These are phyloP conservation scores for Heliconius himera DNA, from an alignment of 1,140 invertebrate genomes.

Conservation along the genomic window DNA sequence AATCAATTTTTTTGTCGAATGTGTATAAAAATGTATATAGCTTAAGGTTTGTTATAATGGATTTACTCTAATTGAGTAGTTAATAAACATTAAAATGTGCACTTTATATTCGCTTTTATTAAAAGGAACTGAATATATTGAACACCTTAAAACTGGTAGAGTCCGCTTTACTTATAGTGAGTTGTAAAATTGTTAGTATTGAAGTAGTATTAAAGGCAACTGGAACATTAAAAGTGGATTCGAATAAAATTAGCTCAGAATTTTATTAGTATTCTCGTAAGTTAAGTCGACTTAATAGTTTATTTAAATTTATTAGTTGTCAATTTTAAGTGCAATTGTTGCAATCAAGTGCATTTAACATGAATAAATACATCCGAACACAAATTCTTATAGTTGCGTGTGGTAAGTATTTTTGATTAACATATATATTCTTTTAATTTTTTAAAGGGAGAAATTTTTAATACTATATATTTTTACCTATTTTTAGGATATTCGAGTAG, in stretches of 20 bases:
- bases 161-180: not conserved
- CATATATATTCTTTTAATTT: not conserved
- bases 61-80: not conserved
- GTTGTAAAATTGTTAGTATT: not conserved
- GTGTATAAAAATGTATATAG: not conserved
- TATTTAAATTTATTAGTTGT: not conserved
- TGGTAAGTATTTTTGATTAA: not conserved
- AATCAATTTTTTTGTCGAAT: not conserved
- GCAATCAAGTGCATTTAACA: too few species aligned
- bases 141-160: not conserved
- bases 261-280: not conserved
- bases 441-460: not conserved
- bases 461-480: too few species aligned
- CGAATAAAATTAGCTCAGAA: not conserved
- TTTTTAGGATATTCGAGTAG: too few species aligned
- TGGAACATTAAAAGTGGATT: not conserved
- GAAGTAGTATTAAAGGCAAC: not conserved
- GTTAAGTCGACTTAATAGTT: not conserved
- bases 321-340: not conserved
- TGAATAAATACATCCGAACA: not conserved
- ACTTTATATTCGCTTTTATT: not conserved
- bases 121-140: not conserved
- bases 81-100: not conserved
- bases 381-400: conserved; percentile 2
- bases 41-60: not conserved